phyloP scores from a whole-genome alignment of 2,888 invertebrate genomes.

The Synergus umbraculus region DNA sequence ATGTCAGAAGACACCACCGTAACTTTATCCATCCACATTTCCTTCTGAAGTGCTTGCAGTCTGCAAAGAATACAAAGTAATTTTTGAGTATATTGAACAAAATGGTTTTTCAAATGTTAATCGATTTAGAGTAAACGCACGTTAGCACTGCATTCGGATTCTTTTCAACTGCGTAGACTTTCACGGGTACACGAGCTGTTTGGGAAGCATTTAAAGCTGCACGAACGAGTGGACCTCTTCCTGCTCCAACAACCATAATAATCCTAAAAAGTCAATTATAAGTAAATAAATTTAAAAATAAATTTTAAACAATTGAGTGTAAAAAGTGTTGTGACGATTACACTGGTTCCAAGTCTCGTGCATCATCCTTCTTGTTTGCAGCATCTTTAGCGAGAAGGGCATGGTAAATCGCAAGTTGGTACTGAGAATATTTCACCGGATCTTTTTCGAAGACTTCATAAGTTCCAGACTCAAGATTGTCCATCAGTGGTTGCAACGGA shows the following conservation, averaged over 20 bases:
- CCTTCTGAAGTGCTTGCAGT: constrained; percentile 85
- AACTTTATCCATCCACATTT: constrained; percentile 88
- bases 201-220: constrained; percentile 90
- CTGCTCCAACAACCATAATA: constrained; percentile 95
- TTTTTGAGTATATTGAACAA: no score
- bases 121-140: constrained; percentile 61
- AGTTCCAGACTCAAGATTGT: constrained; percentile 96
- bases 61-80: constrained; percentile 62
- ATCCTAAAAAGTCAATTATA: constrained; percentile 68
- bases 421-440: constrained; percentile 94
- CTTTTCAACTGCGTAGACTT: constrained; percentile 97
- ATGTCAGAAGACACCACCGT: constrained; percentile 91
- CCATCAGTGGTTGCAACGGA: constrained; percentile 94
- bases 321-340: constrained; percentile 8
- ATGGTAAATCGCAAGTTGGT: constrained; percentile 89
- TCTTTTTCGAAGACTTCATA: constrained; percentile 99
- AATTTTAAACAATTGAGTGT: constrained; percentile 4
- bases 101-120: neutral
- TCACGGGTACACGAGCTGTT: constrained; percentile 85
- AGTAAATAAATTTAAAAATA: neutral
- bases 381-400: constrained; percentile 82
- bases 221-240: constrained; percentile 95
- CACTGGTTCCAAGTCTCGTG: constrained; percentile 43
- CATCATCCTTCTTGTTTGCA: constrained; percentile 71
- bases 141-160: constrained; percentile 97